Evolutionary conservation across 2,888 invertebrate genomes (phyloP).

Genomic region (Callyntrura guangdongensis): DNA sequence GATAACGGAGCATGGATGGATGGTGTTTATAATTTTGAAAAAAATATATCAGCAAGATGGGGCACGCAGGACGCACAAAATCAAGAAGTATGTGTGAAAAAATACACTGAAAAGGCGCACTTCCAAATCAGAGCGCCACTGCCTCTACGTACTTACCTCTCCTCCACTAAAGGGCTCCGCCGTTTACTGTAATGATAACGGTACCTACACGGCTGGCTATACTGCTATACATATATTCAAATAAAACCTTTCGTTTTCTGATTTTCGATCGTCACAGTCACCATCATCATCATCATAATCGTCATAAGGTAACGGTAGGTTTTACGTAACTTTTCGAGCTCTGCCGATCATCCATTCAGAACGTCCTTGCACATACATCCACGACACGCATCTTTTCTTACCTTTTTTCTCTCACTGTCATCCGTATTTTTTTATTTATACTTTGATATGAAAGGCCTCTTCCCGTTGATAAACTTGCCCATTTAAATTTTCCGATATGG

Average conservation of each 20-base stretch:
- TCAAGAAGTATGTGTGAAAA: neutral
- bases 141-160: neutral
- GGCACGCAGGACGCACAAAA: constrained; percentile 38
- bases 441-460: constrained; percentile 48
- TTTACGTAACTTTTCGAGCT: constrained; percentile 51
- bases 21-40: constrained; percentile 11
- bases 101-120: too few relatives aligned
- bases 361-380: constrained; percentile 48
- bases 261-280: too few relatives aligned
- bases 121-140: too few relatives aligned
- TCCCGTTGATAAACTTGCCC: constrained; percentile 29
- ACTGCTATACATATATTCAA: neutral
- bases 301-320: constrained; percentile 10
- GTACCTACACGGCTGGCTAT: constrained; percentile 5
- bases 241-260: constrained; percentile 50
- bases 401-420: neutral
- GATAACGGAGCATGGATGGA: constrained; percentile 22
- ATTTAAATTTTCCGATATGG: constrained; percentile 50
- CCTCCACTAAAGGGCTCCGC: neutral
- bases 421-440: constrained; percentile 40
- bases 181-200: neutral
- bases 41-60: constrained; percentile 23
- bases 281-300: neutral
- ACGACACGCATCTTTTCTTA: neutral
- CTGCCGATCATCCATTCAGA: constrained; percentile 37